These are phyloP conservation scores for Theretra japonica DNA, from an alignment of 2,888 invertebrate species.

Conservation along the genomic window DNA sequence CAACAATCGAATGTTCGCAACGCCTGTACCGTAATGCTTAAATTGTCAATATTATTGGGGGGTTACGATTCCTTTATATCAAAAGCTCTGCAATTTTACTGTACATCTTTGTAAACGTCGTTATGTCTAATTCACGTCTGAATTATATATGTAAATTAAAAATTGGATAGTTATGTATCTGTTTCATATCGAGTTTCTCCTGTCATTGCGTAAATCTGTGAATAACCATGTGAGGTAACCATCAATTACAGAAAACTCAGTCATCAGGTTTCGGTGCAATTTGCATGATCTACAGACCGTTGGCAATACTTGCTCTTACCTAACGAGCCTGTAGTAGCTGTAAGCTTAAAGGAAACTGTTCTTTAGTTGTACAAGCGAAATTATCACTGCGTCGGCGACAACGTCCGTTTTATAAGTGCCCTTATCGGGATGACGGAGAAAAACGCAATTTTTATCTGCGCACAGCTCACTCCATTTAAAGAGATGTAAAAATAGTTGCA, in stretches of 20 bases:
- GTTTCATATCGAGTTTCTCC: not conserved
- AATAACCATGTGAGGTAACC: not conserved
- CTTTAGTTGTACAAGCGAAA: slow-evolving; percentile 37
- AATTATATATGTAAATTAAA: too few species aligned
- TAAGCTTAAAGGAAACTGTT: slow-evolving; percentile 51
- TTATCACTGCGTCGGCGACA: slow-evolving; percentile 50
- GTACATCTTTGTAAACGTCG: too few species aligned
- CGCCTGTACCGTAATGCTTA: too few species aligned
- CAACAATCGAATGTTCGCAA: too few species aligned
- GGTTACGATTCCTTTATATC: too few species aligned
- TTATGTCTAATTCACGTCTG: too few species aligned
- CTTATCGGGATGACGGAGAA: slow-evolving; percentile 32
- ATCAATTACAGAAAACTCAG: not conserved
- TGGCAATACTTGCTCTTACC: not conserved
- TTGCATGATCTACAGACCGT: slow-evolving; percentile 42
- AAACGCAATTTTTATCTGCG: slow-evolving; percentile 38
- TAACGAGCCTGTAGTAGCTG: slow-evolving; percentile 35
- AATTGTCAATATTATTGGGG: too few species aligned
- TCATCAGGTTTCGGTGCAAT: slow-evolving; percentile 47
- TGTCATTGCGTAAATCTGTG: not conserved
- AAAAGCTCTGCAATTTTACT: too few species aligned
- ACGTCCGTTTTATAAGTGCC: slow-evolving; percentile 48
- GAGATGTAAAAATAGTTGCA: slow-evolving; percentile 29
- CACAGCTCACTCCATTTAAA: slow-evolving; percentile 33
- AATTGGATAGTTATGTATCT: too few species aligned